Conservation (phyloP, 2,797 vertebrate genomes). For the Gymnodraco acuticeps region DNA sequence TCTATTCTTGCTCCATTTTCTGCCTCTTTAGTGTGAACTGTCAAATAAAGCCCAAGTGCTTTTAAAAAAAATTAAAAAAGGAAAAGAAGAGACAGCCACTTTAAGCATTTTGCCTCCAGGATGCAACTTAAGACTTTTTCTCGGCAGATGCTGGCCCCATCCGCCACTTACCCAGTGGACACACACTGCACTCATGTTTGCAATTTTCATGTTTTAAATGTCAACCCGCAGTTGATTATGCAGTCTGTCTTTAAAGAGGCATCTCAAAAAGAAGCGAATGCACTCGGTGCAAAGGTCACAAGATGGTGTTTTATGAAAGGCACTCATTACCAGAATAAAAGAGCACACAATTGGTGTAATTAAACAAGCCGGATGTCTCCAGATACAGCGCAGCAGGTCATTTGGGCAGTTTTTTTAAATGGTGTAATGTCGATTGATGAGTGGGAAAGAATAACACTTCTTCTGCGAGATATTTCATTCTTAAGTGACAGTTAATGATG, state of each 20-base stretch:
- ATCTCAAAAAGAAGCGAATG: conserved; percentile 60
- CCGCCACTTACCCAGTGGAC: conserved; percentile 40
- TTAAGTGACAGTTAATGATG: conserved; percentile 65
- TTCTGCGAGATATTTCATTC: conserved; percentile 39
- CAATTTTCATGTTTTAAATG: conserved; percentile 71
- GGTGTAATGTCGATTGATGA: conserved; percentile 41
- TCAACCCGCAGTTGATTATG: conserved; percentile 69
- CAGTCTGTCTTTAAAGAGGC: conserved; percentile 57
- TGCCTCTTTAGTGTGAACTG: conserved; percentile 20
- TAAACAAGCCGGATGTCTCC: conserved; percentile 50
- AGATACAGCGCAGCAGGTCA: conserved; percentile 19
- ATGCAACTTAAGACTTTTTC: conserved; percentile 38
- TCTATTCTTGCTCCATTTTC: conserved; percentile 19
- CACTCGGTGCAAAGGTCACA: conserved; percentile 66
- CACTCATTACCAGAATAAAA: conserved; percentile 70
- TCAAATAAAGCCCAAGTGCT: conserved; percentile 48
- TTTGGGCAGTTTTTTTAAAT: conserved; percentile 45
- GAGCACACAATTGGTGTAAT: conserved; percentile 54
- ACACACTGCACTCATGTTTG: conserved; percentile 50
- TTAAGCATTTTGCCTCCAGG: conserved; percentile 22
- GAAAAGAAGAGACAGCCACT: conserved; percentile 26
- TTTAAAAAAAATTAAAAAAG: neutral
- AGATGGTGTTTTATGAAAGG: conserved; percentile 67
- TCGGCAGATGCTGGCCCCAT: conserved; percentile 31
- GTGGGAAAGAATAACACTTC: conserved; percentile 19